A percentile compares a stretch with the other conserved stretches of the same genome.
Conservation (phyloP, 53 echinoderm and acorn worm genomes). For the Mesocentrotus franciscanus region DNA sequence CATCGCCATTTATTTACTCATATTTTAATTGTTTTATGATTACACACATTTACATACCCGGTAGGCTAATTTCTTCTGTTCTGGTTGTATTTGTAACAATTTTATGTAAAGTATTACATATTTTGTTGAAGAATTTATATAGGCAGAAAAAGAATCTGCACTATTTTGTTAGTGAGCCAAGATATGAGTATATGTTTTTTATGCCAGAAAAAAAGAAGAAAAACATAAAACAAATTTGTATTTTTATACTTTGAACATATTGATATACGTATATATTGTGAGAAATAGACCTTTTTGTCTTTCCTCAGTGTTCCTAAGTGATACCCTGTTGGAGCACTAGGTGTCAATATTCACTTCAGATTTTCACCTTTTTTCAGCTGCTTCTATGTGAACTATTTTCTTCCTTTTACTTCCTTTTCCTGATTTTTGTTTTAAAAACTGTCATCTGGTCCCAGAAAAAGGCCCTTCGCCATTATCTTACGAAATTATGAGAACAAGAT, state of each 20-base stretch:
- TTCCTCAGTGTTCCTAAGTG: neutral
- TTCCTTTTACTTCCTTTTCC: neutral
- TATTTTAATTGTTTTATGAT: too few species aligned
- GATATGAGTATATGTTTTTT: neutral
- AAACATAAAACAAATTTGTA: neutral
- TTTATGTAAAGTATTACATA: slow-evolving; percentile 3
- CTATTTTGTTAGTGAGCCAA: neutral
- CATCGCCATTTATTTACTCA: neutral
- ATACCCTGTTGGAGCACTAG: neutral
- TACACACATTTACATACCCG: too few species aligned
- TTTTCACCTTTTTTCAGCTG: neutral
- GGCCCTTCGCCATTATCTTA: neutral
- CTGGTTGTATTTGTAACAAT: neutral
- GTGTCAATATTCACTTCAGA: neutral
- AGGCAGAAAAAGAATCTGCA: neutral
- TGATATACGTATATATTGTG: neutral
- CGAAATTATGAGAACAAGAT: neutral
- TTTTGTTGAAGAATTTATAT: neutral
- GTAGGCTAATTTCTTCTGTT: neutral
- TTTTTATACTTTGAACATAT: slow-evolving; percentile 27
- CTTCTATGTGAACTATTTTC: neutral
- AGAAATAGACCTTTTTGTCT: neutral
- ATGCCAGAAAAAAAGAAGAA: neutral
- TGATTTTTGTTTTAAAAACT: neutral
- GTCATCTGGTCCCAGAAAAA: neutral